Base-by-base conservation (phyloP, 2,113 vertebrate species). In the Ammodytes dubius region DNA sequence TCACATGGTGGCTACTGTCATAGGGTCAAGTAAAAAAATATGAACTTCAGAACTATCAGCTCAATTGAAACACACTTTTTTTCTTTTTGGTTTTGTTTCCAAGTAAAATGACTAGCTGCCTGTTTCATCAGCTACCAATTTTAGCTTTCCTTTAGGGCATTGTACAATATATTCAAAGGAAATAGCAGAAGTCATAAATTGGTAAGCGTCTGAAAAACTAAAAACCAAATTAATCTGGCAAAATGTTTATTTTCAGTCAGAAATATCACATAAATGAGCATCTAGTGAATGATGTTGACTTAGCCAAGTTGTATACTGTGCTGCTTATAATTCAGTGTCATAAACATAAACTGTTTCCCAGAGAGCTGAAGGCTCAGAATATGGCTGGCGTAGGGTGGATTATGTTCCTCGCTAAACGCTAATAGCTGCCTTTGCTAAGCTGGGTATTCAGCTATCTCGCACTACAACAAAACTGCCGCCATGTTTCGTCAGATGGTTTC, bases 361-460 rank as follows among this genome's bases (percentile, higher is more conserved):
- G 27, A 56, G 77, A 67, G 15, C 60, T 35, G 42, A 53, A 47
- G 37, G 10, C 53, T 49, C 56, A 12, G 45, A 50, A 58, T 35
- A 50, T 50, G 77, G 35, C 77, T 58, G 47, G 8, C 49, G 71
- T 40, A 59, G n/a, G 59, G 35, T 15, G 46, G 40, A 60, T 49
- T n/a, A 69, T 53, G 59, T 74, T 58, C 63, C 27, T 27, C 27
- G 37, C 50, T 11, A 14, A 50, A 58, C 8, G n/a, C n/a, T 52
- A 50, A 66, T 59, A 43, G 15, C 45, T 45, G 50, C 65, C 52
- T 52, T 19, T 65, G 68, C 54, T 73, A 69, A 45, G 8, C 39
- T 8, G 27, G 7, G 12, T 52, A 49, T 61, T 40, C 47, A 46
- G 14, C 42, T 1, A n/a, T 9, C 49, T 57, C 17, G 2, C 57